phyloP scores from a whole-genome alignment of 2,113 vertebrate genomes.

The Poeciliopsis prolifica region DNA sequence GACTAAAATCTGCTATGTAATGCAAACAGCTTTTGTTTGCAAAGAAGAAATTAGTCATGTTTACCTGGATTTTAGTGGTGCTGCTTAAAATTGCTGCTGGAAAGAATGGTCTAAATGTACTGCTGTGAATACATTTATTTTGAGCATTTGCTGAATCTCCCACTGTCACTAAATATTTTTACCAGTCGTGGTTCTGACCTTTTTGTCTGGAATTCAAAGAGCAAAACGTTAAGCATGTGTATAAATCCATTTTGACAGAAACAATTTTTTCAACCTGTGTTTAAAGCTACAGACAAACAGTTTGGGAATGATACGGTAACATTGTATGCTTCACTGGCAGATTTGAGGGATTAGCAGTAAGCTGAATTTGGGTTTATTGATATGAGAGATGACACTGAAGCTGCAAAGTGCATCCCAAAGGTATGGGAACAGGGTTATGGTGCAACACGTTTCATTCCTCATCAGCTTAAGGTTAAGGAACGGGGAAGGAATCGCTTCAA shows the following conservation, averaged over 20 bases:
- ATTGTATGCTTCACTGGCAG: constrained; percentile 20
- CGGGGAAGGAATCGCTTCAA: constrained; percentile 20
- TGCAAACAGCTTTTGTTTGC: background rate
- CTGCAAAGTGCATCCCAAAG: constrained; percentile 22
- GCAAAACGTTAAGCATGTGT: background rate
- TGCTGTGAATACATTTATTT: background rate
- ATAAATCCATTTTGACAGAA: background rate
- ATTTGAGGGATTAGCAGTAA: constrained; percentile 11
- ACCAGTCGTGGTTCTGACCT: background rate
- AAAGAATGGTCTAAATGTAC: no score
- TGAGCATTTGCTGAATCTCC: background rate
- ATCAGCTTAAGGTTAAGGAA: constrained; percentile 18
- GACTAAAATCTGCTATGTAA: background rate
- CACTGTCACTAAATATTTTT: background rate
- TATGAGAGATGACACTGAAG: constrained; percentile 18
- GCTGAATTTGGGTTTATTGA: constrained; percentile 15
- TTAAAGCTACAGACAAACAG: constrained; percentile 3
- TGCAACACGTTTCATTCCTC: constrained; percentile 23
- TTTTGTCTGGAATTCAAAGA: background rate
- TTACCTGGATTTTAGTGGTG: background rate
- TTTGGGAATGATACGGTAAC: background rate
- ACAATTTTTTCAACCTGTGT: background rate
- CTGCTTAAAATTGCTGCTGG: background rate
- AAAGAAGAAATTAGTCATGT: background rate
- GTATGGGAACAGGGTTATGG: constrained; percentile 21